Base-by-base conservation (phyloP, 2,888 invertebrate genomes). In the Epinotia bilunana region DNA sequence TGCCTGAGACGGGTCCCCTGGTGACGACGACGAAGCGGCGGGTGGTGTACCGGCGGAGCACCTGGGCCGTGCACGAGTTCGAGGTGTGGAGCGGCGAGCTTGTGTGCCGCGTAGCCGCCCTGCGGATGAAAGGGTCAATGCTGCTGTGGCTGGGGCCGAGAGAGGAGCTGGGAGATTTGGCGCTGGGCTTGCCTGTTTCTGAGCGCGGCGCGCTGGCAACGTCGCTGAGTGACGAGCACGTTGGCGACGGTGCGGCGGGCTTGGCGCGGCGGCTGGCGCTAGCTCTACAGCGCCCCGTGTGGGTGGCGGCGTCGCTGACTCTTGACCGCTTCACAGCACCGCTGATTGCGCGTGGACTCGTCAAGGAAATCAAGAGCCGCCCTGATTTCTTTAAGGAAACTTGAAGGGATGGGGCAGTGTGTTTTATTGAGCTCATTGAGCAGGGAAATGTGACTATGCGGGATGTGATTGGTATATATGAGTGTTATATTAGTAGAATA, bases 31-130 rank as follows among this genome's bases (percentile, higher is more conserved):
- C 72, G 49, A 68, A 67, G 58, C 58, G 68, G n/a, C 70, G 73
- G n/a, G 69, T 79, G 60, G 74, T 69, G 23, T 75, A 63, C 55
- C 76, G 78, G 67, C 73, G 60, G 18, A 91, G 91, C 76, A 77
- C 76, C 33, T 93, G 93, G 93, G 80, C 80, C 20, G 80, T 89
- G 23, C 89, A 86, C 71, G 80, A 88, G 72, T 91, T 91, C 77
- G 87, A 89, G 78, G 86, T 91, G 78, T 85, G 87, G 84, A 86
- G 87, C 76, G 85, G 90, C 2, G 87, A 87, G 77, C 77, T 85
- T 72, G 75, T 89, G 76, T 88, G 90, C 64, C 83, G 83, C 71
- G 87, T 81, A 46, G 85, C 82, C 65, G 86, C 84, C 33, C 78
- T 92, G 75, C 86, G 86, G 28, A 86, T 88, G 83, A 78, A 82